Evolutionary conservation across 1,140 invertebrate genomes (phyloP), one percentile per base, ranked within the genome.

Genomic region (Diuraphis noxia): DNA sequence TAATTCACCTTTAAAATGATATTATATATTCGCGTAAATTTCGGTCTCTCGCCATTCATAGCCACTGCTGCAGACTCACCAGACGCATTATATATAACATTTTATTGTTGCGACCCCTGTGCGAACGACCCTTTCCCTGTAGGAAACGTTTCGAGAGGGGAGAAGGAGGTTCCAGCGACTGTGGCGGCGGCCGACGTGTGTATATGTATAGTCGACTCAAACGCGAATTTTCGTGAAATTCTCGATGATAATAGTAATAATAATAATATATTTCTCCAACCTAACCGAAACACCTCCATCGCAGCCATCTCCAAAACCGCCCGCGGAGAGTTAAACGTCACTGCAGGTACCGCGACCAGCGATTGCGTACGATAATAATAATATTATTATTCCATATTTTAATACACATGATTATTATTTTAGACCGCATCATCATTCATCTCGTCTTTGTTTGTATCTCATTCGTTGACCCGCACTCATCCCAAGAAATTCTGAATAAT

Each of bases 101-200:
- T 72, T 17, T 72, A 72, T 30, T 41, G 82, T 46, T 41, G 43
- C n/a, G 0, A 49, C 85, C 21, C 34, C 46, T 25, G 85, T 87
- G 85, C 9, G 85, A 87, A 87, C 85, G 85, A 87, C 85, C 46
- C 85, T 52, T 87, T 87, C n/a, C n/a, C n/a, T 0, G 8, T 34
- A 34, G 40, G 34, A 49, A 49, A 86, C 19, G 43, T 36, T 84
- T 49, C 19, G n/a, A 34, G 30, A 1, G 43, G 34, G 2, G 17
- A 43, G 40, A 40, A 30, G 40, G 81, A 43, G 41, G 13, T 10
- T 84, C 82, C 82, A 3, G 9, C 7, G 38, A 4, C 36, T 36
- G 36, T 30, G 40, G 38, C 40, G 1, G 40, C 13, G 5, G 1
- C 13, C 1, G 1, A 21, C 85, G 85, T 43, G 25, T 34, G 36